A percentile compares a stretch with the other conserved stretches of the same genome.
Evolutionary conservation across 2,113 vertebrate genomes (phyloP).

Genomic region (Narcine bancroftii): DNA sequence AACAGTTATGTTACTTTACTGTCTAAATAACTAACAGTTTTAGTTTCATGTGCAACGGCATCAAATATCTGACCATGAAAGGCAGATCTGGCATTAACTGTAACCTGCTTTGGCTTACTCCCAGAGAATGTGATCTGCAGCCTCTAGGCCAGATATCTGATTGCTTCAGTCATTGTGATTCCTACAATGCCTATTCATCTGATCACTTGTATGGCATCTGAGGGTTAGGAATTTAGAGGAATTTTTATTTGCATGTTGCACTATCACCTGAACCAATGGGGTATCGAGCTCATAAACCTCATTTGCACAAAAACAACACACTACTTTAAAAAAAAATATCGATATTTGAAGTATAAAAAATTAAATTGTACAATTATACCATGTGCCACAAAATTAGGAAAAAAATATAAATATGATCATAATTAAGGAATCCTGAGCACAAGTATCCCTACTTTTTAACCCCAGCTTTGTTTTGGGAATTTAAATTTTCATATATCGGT

Average conservation of each 20-base stretch:
- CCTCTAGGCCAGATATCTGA: not conserved
- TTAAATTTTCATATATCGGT: not conserved
- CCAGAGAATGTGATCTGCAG: not conserved
- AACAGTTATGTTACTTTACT: not conserved
- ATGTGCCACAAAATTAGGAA: no score
- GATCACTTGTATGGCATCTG: not conserved
- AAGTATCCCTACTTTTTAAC: not conserved
- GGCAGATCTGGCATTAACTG: not conserved
- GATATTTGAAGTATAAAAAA: no score
- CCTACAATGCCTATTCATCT: not conserved
- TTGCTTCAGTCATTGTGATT: conserved; percentile 15
- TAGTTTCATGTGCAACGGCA: not conserved
- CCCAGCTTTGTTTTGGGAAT: not conserved
- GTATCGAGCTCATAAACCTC: no score
- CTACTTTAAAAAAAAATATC: no score
- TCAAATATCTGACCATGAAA: conserved; percentile 1
- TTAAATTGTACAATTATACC: no score
- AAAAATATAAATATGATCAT: no score
- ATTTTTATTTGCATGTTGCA: not conserved
- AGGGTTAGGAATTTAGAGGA: not conserved
- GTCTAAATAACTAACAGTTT: not conserved
- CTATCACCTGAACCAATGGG: not conserved
- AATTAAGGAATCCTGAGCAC: no score
- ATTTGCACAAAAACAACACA: not conserved
- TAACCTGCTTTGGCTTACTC: not conserved